A percentile compares a stretch with the other conserved stretches of the same genome.
These are phyloP conservation scores for Tryphoninae sp. DNA, from an alignment of 2,888 invertebrate genomes.

Conservation along the genomic window DNA sequence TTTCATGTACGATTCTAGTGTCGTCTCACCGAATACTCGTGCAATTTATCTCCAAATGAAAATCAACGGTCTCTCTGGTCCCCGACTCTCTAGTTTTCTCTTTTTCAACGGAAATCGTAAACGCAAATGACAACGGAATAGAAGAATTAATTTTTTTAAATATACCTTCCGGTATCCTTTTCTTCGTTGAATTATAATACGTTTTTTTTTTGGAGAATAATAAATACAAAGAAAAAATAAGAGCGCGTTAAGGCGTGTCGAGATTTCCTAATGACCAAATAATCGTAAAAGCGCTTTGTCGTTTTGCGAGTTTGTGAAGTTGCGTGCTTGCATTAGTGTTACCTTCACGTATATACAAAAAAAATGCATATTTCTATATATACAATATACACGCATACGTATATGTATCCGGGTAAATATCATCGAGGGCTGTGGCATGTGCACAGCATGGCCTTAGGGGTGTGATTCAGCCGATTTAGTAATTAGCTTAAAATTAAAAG, in stretches of 20 bases:
- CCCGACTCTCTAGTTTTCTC: background rate
- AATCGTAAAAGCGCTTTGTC: slow-evolving; percentile 27
- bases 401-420: slow-evolving; percentile 9
- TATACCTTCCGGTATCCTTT: too few relatives aligned
- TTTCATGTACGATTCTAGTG: background rate
- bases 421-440: slow-evolving; percentile 74
- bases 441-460: slow-evolving; percentile 76
- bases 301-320: slow-evolving; percentile 44
- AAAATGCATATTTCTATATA: slow-evolving; percentile 13
- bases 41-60: background rate
- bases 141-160: background rate
- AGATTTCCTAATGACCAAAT: slow-evolving; percentile 43
- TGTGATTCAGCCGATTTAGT: slow-evolving; percentile 48
- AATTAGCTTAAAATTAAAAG: slow-evolving; percentile 53
- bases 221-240: background rate
- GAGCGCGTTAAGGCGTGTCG: slow-evolving; percentile 15
- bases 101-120: slow-evolving; percentile 4
- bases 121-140: background rate
- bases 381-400: slow-evolving; percentile 6
- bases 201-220: background rate
- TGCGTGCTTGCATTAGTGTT: slow-evolving; percentile 58
- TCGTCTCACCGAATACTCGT: background rate
- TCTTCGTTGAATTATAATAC: background rate
- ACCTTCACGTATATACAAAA: background rate
- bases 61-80: background rate